Conservation (phyloP, 64 coral and sea anemone genomes). For the Dendronephthya gigantea region DNA sequence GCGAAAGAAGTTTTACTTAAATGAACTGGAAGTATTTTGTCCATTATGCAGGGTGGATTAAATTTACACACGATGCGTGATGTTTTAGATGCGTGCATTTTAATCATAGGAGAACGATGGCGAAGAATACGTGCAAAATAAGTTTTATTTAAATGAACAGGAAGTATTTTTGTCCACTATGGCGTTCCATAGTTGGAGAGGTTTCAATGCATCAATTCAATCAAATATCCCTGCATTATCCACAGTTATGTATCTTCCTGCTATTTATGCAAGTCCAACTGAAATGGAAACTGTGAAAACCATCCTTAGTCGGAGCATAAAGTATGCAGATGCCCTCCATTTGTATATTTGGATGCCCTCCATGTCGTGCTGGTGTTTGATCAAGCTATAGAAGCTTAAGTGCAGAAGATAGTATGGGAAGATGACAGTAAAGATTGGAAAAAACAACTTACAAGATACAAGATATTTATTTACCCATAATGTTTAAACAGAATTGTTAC, state of each 20-base stretch:
- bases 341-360: no score
- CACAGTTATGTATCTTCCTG: neutral
- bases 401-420: conserved; percentile 9
- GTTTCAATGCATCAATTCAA: neutral
- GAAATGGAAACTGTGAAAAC: conserved; percentile 20
- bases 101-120: no score
- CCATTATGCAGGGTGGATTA: no score
- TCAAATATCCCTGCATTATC: neutral
- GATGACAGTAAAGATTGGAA: neutral
- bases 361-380: neutral
- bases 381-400: neutral
- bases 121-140: no score
- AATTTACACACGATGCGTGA: no score
- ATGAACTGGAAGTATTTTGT: no score
- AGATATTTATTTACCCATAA: no score
- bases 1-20: no score
- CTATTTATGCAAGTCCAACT: neutral
- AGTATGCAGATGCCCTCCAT: conserved; percentile 1
- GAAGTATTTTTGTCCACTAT: no score
- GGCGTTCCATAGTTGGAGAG: conserved; percentile 13
- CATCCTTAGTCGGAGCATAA: neutral
- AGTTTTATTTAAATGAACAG: no score
- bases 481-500: no score
- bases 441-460: neutral
- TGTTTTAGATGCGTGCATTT: no score